Evolutionary conservation across 1,140 invertebrate genomes (phyloP).

Genomic region (Ylistrum balloti): DNA sequence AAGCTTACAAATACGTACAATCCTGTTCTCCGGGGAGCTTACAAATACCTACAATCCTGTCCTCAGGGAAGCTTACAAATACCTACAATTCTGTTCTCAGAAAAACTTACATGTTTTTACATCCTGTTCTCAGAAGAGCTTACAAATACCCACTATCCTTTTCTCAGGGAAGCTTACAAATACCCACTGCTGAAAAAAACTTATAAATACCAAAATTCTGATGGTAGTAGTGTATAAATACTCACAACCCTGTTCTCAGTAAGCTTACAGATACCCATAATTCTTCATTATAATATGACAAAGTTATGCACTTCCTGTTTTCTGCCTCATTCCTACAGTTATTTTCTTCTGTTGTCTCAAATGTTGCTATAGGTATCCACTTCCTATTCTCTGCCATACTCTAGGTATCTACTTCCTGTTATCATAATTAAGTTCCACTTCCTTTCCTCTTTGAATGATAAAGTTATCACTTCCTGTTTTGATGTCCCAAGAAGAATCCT

Average conservation of each 20-base stretch:
- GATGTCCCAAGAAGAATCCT: not conserved
- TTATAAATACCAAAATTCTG: no score
- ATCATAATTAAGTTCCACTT: not conserved
- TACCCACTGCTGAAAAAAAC: no score
- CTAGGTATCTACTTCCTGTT: not conserved
- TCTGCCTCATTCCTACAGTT: not conserved
- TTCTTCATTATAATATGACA: no score
- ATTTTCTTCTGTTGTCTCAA: not conserved
- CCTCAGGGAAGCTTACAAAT: not conserved
- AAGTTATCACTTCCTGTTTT: not conserved
- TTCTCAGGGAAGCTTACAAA: not conserved
- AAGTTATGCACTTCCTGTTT: not conserved
- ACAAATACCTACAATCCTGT: not conserved
- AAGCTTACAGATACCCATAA: no score
- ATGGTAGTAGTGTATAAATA: no score
- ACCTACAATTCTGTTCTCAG: not conserved
- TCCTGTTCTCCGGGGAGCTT: not conserved
- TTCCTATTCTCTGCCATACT: conserved; percentile 9
- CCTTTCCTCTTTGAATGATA: not conserved
- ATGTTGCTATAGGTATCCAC: not conserved
- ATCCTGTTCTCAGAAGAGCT: not conserved
- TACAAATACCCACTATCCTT: not conserved
- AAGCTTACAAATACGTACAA: not conserved
- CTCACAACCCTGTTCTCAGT: no score
- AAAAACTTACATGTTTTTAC: not conserved